Evolutionary conservation across 2,888 invertebrate genomes (phyloP), one percentile per base, ranked within the genome.

Genomic region (Eurytoma adleriae): DNA sequence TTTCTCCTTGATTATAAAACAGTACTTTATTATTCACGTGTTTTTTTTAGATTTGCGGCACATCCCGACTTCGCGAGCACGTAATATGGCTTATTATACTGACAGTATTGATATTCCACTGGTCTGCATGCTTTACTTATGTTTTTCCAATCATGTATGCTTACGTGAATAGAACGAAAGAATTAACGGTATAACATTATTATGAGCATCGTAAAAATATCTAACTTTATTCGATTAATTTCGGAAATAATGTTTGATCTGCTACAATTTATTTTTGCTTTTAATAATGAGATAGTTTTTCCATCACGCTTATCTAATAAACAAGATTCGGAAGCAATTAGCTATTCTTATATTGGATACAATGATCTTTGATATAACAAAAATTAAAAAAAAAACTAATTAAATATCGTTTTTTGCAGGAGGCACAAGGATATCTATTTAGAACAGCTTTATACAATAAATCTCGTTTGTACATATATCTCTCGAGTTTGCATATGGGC

Each of bases 101-200:
- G 18, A 87, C 87, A 3, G 12, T 80, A 12, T 80, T 89, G 20
- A 84, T 88, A 66, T 85, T 87, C 76, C 89, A 89, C 62, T 89
- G 89, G 89, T 84, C 86, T 56, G 85, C 88, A 10, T 89, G 89
- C 71, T 12, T 86, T 16, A 86, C 84, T 13, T 86, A 86, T n/a
- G 79, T 81, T 3, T 85, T 86, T 79, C 89, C 89, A 7, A 86
- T 86, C 27, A 74, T 88, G 54, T 73, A 85, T 16, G 79, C 85
- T 61, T 85, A 89, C 76, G 67, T 85, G 10, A 82, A 73, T 13
- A 79, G 80, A n/a, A 71, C 75, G 3, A 40, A 3, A 0, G 40
- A 40, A 0, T 40, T 40, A 40, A 40, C 40, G 40, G 40, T 40
- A 40, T 5, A 40, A 40, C 40, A 7, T 40, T 7, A 40, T 40